Base-by-base conservation (phyloP, 2,888 invertebrate genomes). In the Drosophila quinaria region DNA sequence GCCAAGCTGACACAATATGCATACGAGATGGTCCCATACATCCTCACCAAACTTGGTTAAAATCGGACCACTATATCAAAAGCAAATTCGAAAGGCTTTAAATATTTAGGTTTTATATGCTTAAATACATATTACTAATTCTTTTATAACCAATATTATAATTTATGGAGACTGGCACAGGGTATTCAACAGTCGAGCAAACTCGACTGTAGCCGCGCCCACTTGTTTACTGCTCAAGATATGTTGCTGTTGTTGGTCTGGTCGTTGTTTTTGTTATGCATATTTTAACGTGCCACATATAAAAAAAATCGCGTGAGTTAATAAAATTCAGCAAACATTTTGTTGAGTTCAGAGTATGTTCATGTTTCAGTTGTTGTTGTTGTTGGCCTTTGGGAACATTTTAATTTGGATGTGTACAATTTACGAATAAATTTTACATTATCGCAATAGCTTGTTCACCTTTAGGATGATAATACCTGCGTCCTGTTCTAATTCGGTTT, bases 401-500 rank as follows among this genome's bases (percentile, higher is more conserved):
- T 79, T 82, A 75, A 80, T 79, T 71, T 71, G 62, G 19, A 61
- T 68, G 22, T 59, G 41, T 59, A 68, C 39, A 68, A 58, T 74
- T 60, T 42, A 44, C 50, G 44, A 55, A 62, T 51, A 39, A 56
- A 74, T 55, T 41, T 47, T 33, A 37, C 56, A 54, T 15, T 17
- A 49, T 15, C 17, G 42, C 25, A 44, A 41, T 17, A n/a, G 17
- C 41, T 41, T 29, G 19, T 62, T 13, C 13, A 35, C 35, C 5
- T 35, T 35, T 35, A 13, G 22, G 4, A 22, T 15, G 10, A 39
- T 2, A 15, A 9, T 39, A 15, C 37, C 11, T n/a, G 6, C n/a
- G 13, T 4, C 5, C n/a, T 6, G n/a, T 15, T 2, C 2, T 8
- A 15, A 39, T 39, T 39, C 3, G 2, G n/a, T 15, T 39, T 39